Base-by-base conservation (phyloP, 30 jellyfish, hydroid and myxozoan species). In the Pelagia noctiluca region DNA sequence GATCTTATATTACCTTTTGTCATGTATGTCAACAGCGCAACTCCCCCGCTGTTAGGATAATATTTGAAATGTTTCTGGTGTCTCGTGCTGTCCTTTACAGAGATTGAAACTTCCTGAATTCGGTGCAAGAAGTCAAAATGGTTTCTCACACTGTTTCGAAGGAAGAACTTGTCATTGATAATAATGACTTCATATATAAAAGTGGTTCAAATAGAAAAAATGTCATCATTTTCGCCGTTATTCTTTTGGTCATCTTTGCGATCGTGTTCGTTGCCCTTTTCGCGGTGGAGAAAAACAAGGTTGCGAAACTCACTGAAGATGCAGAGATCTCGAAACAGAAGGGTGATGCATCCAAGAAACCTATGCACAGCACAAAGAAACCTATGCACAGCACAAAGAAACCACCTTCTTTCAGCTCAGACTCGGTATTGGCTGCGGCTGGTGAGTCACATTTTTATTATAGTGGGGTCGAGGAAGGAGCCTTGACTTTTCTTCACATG, bases 61-160 rank as follows among this genome's bases (percentile, higher is more conserved):
- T n/a, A n/a, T n/a, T n/a, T n/a, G n/a, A n/a, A n/a, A n/a, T n/a
- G n/a, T n/a, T n/a, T n/a, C n/a, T n/a, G n/a, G n/a, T n/a, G n/a
- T n/a, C n/a, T n/a, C n/a, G n/a, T n/a, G n/a, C n/a, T n/a, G n/a
- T n/a, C n/a, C n/a, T n/a, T n/a, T n/a, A n/a, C n/a, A 42, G 8
- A 42, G 8, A 42, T 42, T 16, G 8, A 8, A 8, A 42, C 16
- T 42, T 16, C 16, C 16, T 42, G 57, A 42, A 16, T 42, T 42
- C 57, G 16, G 57, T 42, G 57, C 16, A 16, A 42, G 26, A 3
- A 10, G 68, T 2, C 16, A 52, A 19, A 3, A 52, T 52, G 68
- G 68, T 52, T 52, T 8, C 68, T 19, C 68, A 52, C 68, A 52
- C 68, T 52, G 68, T 52, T 10, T 52, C 68, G 21, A 52, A 52